Evolutionary conservation across 2,888 invertebrate species (phyloP).

Genomic region (Galerucella calmariensis): DNA sequence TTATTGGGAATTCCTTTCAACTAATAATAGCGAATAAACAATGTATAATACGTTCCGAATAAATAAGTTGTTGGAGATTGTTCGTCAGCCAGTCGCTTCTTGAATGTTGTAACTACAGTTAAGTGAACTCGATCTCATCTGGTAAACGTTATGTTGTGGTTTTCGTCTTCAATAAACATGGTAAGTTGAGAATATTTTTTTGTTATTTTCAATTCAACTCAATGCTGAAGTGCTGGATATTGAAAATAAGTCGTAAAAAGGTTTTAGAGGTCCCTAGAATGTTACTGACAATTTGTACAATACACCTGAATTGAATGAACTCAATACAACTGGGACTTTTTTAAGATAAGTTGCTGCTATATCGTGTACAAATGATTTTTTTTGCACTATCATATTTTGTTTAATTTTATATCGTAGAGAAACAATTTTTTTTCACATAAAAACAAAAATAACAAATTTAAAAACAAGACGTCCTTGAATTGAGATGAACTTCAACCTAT

Average conservation of each 20-base stretch:
- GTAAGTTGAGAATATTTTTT: neutral
- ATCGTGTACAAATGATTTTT: too few relatives aligned
- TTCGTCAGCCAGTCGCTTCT: neutral
- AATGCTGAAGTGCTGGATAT: neutral
- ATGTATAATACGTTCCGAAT: neutral
- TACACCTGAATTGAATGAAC: too few relatives aligned
- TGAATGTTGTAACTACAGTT: neutral
- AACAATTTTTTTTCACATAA: too few relatives aligned
- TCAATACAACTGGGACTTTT: too few relatives aligned
- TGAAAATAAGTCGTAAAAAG: neutral
- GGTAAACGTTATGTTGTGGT: neutral
- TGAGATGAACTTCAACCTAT: neutral
- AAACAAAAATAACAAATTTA: neutral
- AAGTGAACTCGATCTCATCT: conserved; percentile 2
- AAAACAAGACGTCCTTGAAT: neutral
- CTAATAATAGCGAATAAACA: neutral
- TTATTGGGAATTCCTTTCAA: conserved; percentile 8
- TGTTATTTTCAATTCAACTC: neutral
- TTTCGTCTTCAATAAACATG: neutral
- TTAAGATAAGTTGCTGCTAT: too few relatives aligned
- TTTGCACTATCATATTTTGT: too few relatives aligned
- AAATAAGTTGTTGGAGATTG: neutral
- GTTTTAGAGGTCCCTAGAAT: too few relatives aligned
- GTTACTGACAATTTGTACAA: too few relatives aligned
- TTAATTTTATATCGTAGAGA: too few relatives aligned